Percentiles rank a stretch among this genome's conserved stretches.
phyloP scores from a whole-genome alignment of 1,140 invertebrate species.

The Pseudachorutes palmiensis region DNA sequence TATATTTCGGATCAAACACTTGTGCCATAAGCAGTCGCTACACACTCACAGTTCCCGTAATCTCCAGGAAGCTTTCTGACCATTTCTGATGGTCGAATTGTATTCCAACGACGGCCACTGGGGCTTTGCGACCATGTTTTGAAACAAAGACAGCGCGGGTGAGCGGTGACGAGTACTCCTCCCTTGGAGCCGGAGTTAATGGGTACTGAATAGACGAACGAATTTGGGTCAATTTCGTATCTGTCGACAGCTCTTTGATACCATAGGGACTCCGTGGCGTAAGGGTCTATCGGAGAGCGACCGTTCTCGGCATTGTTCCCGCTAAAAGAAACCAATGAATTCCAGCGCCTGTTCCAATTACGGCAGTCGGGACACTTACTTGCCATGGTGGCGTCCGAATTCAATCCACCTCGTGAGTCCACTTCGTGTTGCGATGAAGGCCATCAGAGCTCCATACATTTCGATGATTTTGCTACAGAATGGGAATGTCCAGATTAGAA shows the following conservation, averaged over 20 bases:
- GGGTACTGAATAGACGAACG: slow-evolving; percentile 85
- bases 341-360: neutral
- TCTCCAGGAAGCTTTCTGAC: slow-evolving; percentile 72
- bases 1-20: too few species aligned
- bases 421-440: slow-evolving; percentile 81
- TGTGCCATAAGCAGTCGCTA: too few species aligned
- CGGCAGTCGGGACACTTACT: neutral
- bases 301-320: neutral
- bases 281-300: slow-evolving; percentile 42
- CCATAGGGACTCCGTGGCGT: slow-evolving; percentile 82
- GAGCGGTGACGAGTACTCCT: slow-evolving; percentile 65
- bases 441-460: slow-evolving; percentile 71
- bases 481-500: slow-evolving; percentile 37
- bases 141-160: slow-evolving; percentile 85
- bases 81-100: slow-evolving; percentile 73
- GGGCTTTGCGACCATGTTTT: slow-evolving; percentile 68
- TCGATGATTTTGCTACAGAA: slow-evolving; percentile 73
- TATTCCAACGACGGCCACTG: slow-evolving; percentile 80
- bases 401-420: slow-evolving; percentile 76
- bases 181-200: slow-evolving; percentile 63
- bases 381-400: slow-evolving; percentile 19
- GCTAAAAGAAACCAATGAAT: neutral
- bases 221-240: slow-evolving; percentile 71
- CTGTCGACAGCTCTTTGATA: slow-evolving; percentile 88
- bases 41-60: slow-evolving; percentile 65